Evolutionary conservation across 2,888 invertebrate species (phyloP).

Genomic region (Unio delphinus): DNA sequence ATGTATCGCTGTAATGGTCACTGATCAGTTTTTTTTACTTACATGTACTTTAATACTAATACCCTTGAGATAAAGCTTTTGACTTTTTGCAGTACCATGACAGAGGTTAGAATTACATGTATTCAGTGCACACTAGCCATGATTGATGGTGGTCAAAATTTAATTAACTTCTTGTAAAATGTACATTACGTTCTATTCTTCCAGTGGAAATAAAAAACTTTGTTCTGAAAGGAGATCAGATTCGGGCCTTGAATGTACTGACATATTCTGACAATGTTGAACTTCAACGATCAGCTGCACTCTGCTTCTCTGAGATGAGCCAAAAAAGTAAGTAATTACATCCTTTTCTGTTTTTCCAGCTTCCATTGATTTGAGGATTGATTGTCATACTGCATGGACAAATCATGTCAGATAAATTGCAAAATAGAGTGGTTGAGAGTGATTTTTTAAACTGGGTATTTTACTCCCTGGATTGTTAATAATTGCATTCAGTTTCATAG

Average conservation of each 20-base stretch:
- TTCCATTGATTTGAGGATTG: neutral
- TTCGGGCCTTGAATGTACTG: slow-evolving; percentile 56
- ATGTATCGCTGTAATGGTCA: too few relatives aligned
- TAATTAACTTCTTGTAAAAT: neutral
- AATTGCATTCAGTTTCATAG: too few relatives aligned
- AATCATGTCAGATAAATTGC: too few relatives aligned
- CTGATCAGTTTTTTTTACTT: too few relatives aligned
- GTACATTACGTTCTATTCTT: slow-evolving; percentile 2
- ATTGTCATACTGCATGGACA: too few relatives aligned
- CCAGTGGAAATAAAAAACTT: slow-evolving; percentile 37
- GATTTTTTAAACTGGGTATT: too few relatives aligned
- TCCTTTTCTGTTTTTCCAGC: neutral
- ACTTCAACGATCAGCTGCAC: slow-evolving; percentile 60
- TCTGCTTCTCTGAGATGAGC: slow-evolving; percentile 62
- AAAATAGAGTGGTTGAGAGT: too few relatives aligned
- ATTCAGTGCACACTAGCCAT: neutral
- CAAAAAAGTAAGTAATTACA: slow-evolving; percentile 51
- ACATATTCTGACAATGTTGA: slow-evolving; percentile 63
- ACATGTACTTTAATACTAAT: too few relatives aligned
- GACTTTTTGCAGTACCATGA: too few relatives aligned
- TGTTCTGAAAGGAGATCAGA: slow-evolving; percentile 53
- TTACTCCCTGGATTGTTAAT: too few relatives aligned
- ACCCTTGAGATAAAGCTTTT: too few relatives aligned
- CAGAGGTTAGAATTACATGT: too few relatives aligned
- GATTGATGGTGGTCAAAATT: neutral